phyloP scores from a whole-genome alignment of 92 coral and sea anemone genomes.

The Metridium senile region DNA sequence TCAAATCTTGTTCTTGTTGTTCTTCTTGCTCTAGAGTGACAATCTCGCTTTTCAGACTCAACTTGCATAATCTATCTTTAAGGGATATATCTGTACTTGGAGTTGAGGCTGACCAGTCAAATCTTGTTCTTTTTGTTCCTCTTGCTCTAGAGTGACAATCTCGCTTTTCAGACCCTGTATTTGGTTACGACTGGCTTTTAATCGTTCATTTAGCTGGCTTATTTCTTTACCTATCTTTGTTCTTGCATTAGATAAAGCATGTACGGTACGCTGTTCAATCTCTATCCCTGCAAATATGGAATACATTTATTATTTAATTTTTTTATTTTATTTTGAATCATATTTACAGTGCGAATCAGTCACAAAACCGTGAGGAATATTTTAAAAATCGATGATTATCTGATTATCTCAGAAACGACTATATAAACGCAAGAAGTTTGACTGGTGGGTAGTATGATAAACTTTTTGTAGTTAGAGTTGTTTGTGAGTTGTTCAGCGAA shows the following conservation, averaged over 20 bases:
- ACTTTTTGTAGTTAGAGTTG: no score
- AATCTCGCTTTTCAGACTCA: slow-evolving; percentile 67
- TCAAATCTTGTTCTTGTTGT: slow-evolving; percentile 30
- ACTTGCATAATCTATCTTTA: slow-evolving; percentile 5
- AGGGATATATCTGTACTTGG: slow-evolving; percentile 31
- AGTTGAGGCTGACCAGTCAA: slow-evolving; percentile 22
- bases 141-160: slow-evolving; percentile 82
- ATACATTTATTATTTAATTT: no score
- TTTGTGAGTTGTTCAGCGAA: no score
- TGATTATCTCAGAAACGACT: not conserved
- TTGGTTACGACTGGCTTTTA: slow-evolving; percentile 86
- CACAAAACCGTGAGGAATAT: not conserved
- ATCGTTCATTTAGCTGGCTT: slow-evolving; percentile 82
- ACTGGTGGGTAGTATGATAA: no score
- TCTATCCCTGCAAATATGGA: slow-evolving; percentile 71
- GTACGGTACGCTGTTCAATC: slow-evolving; percentile 76
- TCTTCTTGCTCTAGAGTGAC: slow-evolving; percentile 85
- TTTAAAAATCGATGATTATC: not conserved
- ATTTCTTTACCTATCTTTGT: slow-evolving; percentile 94
- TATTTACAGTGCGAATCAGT: no score
- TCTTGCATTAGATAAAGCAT: slow-evolving; percentile 79
- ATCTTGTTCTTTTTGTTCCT: slow-evolving; percentile 54
- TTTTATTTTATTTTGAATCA: no score
- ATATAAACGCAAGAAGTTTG: no score
- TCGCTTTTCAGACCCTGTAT: slow-evolving; percentile 82